Evolutionary conservation across 2,888 invertebrate species (phyloP).

Genomic region (Noctua fimbriata): DNA sequence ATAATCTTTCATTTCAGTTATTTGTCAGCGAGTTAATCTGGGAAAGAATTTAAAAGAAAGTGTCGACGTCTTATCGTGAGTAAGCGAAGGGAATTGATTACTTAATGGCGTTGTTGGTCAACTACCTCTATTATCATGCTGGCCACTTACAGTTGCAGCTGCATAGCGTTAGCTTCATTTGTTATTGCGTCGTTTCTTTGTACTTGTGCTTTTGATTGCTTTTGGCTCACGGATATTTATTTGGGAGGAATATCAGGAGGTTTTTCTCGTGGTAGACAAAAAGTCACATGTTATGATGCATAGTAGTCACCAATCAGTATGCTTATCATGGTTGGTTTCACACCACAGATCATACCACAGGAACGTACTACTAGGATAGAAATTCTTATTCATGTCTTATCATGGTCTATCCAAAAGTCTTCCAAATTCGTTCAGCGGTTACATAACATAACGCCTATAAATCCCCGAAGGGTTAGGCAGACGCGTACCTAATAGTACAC

Average conservation of each 20-base stretch:
- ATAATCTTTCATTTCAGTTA: conserved; percentile 52
- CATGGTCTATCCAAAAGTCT: too few species aligned
- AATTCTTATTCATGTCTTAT: too few species aligned
- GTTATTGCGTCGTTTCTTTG: conserved; percentile 28
- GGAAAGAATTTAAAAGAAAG: conserved; percentile 62
- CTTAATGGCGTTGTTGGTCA: conserved; percentile 61
- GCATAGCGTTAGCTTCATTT: conserved; percentile 42
- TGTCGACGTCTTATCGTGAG: conserved; percentile 54
- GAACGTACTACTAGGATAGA: too few species aligned
- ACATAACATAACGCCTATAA: too few species aligned
- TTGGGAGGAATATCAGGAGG: neutral
- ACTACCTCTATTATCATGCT: conserved; percentile 56
- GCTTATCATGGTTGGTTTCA: too few species aligned
- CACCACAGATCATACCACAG: too few species aligned
- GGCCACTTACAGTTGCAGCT: conserved; percentile 48
- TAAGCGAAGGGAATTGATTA: conserved; percentile 61
- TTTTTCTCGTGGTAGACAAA: too few species aligned
- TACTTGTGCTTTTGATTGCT: conserved; percentile 16
- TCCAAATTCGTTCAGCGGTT: too few species aligned
- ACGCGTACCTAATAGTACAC: too few species aligned
- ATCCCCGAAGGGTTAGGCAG: too few species aligned
- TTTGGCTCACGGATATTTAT: neutral
- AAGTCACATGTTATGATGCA: too few species aligned
- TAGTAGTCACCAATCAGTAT: too few species aligned
- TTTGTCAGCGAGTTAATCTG: conserved; percentile 55